Base-by-base conservation (phyloP, 2,797 vertebrate species). In the Adelosebastes latens region DNA sequence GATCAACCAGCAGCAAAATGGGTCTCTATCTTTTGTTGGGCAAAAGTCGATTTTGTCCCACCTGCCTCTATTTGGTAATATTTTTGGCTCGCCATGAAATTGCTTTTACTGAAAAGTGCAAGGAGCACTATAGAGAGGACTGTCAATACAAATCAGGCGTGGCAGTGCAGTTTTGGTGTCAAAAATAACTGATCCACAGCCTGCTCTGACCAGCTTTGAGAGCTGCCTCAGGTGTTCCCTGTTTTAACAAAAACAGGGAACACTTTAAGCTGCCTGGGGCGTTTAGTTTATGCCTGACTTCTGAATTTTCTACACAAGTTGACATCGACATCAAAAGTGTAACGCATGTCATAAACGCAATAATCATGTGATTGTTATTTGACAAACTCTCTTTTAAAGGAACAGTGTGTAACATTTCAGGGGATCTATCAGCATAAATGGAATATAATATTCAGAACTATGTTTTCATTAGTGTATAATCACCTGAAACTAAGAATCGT, bases 11-110 rank as follows among this genome's bases (percentile, higher is more conserved):
- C 12, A 52, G 34, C 25, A 63, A 72, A 74, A 63, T 25, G 4
- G 5, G 2, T 22, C 29, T 34, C 25, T 59, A 24, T 52, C 29
- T 60, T 72, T 61, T 66, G 53, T 55, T 46, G 16, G 64, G 63
- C 22, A 65, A 70, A 69, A 72, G 65, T 42, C n/a, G 5, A 77
- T 62, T 66, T 42, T 72, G 49, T 71, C 68, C 39, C 27, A 66
- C 59, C 25, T 61, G 39, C n/a, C 49, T 70, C 77, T 53, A 22
- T 64, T 75, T 71, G 39, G 36, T 49, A 42, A 55, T 63, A 69
- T 72, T 82, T 52, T 75, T 58, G 63, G 27, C 61, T 68, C 22
- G 1, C 42, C 27, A 53, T 86, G 65, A 78, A 79, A 86, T 77
- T 77, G 31, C 53, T 82, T 69, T 69, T 29, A 31, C 55, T 34